A percentile compares a stretch with the other conserved stretches of the same genome.
Conservation (phyloP, 2,888 invertebrate genomes). For the Pseudococcus viburni region DNA sequence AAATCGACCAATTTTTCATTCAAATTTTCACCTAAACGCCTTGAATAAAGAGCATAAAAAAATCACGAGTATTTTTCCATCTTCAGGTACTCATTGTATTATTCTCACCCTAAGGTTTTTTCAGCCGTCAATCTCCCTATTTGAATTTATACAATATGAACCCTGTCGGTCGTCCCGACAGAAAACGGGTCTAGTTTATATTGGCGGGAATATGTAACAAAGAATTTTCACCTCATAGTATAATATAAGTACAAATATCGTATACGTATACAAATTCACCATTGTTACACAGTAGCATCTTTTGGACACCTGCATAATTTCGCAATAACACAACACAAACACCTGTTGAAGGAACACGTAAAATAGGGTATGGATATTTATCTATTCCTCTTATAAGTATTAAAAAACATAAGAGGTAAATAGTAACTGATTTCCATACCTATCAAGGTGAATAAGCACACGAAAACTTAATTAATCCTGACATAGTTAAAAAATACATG, state of each 20-base stretch:
- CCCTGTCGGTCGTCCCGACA: background rate
- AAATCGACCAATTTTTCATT: background rate
- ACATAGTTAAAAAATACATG: too few species aligned
- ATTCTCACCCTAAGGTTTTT: background rate
- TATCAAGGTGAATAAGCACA: too few species aligned
- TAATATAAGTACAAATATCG: background rate
- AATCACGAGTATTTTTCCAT: background rate
- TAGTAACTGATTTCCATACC: too few species aligned
- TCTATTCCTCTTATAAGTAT: too few species aligned
- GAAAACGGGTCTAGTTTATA: background rate
- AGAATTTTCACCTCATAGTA: background rate
- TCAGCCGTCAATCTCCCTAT: background rate
- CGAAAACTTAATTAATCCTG: too few species aligned
- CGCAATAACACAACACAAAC: background rate
- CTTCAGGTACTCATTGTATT: background rate
- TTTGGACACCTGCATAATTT: constrained; percentile 17
- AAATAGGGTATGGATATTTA: background rate
- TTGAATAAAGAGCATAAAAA: background rate
- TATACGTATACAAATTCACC: background rate
- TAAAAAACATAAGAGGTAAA: too few species aligned
- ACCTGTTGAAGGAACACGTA: background rate
- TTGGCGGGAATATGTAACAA: background rate
- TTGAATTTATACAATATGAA: background rate
- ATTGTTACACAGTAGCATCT: background rate
- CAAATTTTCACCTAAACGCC: background rate